These are phyloP conservation scores for Drosophila paucipuncta DNA, from an alignment of 2,888 invertebrate species.

Conservation along the genomic window DNA sequence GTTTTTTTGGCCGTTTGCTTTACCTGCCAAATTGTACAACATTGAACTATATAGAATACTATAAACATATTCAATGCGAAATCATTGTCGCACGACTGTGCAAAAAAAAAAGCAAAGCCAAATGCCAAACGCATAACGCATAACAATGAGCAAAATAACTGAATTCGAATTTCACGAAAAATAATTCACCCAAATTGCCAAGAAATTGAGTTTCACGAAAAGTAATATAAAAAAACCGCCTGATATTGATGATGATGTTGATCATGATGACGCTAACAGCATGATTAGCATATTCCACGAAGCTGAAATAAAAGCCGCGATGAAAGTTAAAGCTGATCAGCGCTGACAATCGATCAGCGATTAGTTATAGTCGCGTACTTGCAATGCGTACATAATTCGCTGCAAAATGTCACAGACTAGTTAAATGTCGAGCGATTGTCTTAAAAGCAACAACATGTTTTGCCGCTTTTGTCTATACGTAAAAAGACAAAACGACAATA, in stretches of 20 bases:
- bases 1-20: constrained; percentile 24
- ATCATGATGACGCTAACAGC: constrained; percentile 25
- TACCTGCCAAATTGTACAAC: constrained; percentile 54
- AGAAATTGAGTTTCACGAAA: constrained; percentile 31
- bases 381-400: constrained; percentile 31
- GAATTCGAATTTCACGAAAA: constrained; percentile 67
- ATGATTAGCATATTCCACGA: constrained; percentile 27
- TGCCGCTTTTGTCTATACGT: constrained; percentile 6
- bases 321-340: constrained; percentile 28
- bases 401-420: constrained; percentile 54
- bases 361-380: constrained; percentile 13
- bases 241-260: constrained; percentile 27
- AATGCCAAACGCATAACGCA: constrained; percentile 67
- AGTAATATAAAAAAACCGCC: constrained; percentile 18
- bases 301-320: constrained; percentile 12
- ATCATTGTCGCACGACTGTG: constrained; percentile 64
- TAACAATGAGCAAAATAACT: constrained; percentile 50
- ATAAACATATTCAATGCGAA: constrained; percentile 42
- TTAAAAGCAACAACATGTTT: constrained; percentile 58
- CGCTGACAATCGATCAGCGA: constrained; percentile 32
- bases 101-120: constrained; percentile 13
- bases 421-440: constrained; percentile 11
- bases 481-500: background rate
- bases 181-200: constrained; percentile 43
- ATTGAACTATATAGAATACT: constrained; percentile 74